Conservation (phyloP, 2,797 vertebrate genomes). For the Notolepis coatsorum region DNA sequence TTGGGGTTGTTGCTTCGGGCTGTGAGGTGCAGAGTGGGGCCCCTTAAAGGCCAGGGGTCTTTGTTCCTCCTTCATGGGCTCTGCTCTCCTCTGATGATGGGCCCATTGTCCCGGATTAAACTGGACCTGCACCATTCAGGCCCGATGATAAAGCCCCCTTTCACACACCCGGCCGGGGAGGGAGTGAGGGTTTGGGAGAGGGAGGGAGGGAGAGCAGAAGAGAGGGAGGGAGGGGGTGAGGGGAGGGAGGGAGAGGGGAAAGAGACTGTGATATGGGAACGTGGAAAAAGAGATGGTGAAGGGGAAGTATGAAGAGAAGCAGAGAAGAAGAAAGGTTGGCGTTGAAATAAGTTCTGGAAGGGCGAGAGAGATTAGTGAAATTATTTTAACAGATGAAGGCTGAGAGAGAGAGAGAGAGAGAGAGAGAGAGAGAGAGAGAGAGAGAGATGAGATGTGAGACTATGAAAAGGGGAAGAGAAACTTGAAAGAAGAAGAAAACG, state of each 20-base stretch:
- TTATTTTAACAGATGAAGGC: conserved; percentile 14
- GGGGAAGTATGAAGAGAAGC: conserved; percentile 41
- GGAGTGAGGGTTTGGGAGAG: background rate
- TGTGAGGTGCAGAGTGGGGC: conserved; percentile 70
- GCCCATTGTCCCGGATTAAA: conserved; percentile 73
- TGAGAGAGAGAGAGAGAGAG: background rate
- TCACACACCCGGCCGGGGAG: conserved; percentile 41
- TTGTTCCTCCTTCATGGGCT: conserved; percentile 77
- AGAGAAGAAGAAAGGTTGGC: conserved; percentile 34
- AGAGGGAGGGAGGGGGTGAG: conserved; percentile 45
- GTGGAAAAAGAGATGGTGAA: conserved; percentile 57
- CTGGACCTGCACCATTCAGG: conserved; percentile 75
- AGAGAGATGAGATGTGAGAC: background rate
- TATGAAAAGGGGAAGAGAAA: background rate
- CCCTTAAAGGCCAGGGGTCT: conserved; percentile 65
- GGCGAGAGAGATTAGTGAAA: conserved; percentile 29
- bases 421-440: background rate
- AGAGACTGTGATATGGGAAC: background rate
- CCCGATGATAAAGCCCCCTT: conserved; percentile 73
- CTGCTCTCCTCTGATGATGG: conserved; percentile 79
- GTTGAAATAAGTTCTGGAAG: conserved; percentile 33
- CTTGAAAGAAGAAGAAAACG: conserved; percentile 1
- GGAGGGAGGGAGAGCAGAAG: conserved; percentile 38
- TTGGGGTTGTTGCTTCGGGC: conserved; percentile 51
- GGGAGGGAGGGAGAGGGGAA: conserved; percentile 31